These are phyloP conservation scores for Lepus timidus DNA, from an alignment of 2,113 vertebrate genomes.

Conservation along the genomic window DNA sequence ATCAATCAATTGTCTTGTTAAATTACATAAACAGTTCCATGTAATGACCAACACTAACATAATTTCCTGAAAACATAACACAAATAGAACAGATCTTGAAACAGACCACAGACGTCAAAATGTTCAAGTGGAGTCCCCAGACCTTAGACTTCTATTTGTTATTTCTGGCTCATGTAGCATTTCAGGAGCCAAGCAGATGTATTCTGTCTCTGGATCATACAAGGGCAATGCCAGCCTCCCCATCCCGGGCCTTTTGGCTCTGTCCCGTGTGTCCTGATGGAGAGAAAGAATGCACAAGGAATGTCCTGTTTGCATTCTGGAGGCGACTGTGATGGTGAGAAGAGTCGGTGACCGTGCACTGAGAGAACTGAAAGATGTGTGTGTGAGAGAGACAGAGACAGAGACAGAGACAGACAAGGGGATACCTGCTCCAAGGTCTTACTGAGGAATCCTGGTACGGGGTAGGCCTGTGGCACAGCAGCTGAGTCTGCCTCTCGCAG, in stretches of 20 bases:
- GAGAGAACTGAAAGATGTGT: neutral
- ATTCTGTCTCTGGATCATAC: neutral
- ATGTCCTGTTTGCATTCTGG: neutral
- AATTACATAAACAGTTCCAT: slow-evolving; percentile 65
- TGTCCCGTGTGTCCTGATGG: neutral
- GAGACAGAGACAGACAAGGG: neutral
- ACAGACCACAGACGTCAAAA: slow-evolving; percentile 7
- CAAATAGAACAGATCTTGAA: slow-evolving; percentile 35
- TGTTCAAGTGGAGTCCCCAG: neutral
- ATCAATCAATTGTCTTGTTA: slow-evolving; percentile 54
- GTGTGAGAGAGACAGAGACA: neutral
- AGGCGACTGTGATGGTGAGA: neutral
- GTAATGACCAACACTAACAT: slow-evolving; percentile 59
- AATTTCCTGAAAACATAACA: slow-evolving; percentile 56
- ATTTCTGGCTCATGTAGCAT: neutral
- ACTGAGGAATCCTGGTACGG: no score
- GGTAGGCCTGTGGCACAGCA: no score
- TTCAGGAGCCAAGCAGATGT: neutral
- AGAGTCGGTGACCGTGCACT: neutral
- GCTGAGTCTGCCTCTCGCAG: no score
- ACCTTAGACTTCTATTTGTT: neutral
- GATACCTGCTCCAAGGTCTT: neutral
- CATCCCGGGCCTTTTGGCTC: neutral
- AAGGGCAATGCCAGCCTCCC: neutral
- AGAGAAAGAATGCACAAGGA: neutral